Base-by-base conservation (phyloP, 2,113 vertebrate genomes). In the Eulemur rufifrons region DNA sequence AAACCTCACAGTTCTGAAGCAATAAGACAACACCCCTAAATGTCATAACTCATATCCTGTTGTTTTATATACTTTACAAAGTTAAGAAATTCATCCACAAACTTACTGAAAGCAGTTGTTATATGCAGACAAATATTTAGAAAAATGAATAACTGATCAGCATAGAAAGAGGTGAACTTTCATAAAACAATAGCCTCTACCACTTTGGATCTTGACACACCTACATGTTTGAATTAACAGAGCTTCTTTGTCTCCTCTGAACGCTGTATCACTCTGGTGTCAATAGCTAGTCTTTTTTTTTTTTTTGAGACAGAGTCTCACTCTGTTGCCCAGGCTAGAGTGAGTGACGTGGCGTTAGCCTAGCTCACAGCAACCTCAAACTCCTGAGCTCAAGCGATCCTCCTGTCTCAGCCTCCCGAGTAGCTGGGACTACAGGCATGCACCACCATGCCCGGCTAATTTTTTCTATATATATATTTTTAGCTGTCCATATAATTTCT, bases 21-120 rank as follows among this genome's bases (percentile, higher is more conserved):
- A 97, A 91, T 50, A 88, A 77, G 95, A 68, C 77, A 95, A 97
- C 94, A 89, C 95, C 96, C 56, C 61, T 85, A 63, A 39, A 74
- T 94, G 97, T 97, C 95, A 71, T 42, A 97, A 97, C 86, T 96
- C 91, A 96, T 71, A 97, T 94, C 95, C 97, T 97, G 93, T 95
- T 82, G 56, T 68, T 81, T 82, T 59, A 86, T 32, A 77, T 29
- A 73, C 47, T 88, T 71, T 69, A 87, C 42, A 20, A 89, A 96
- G 56, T 59, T 64, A 97, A 93, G 54, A 90, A 83, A 81, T 86
- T 69, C 15, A 92, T 3, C 64, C 17, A 86, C 63, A 74, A 77
- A 77, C 74, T 91, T 73, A 91, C 1, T 56, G 7, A 93, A 94
- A 80, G 39, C 47, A 85, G 64, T 34, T 95, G 9, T 45, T 47